A percentile compares a stretch with the other conserved stretches of the same genome.
These are phyloP conservation scores for Trogon surrucura DNA, from an alignment of 2,113 vertebrate genomes.

Conservation along the genomic window DNA sequence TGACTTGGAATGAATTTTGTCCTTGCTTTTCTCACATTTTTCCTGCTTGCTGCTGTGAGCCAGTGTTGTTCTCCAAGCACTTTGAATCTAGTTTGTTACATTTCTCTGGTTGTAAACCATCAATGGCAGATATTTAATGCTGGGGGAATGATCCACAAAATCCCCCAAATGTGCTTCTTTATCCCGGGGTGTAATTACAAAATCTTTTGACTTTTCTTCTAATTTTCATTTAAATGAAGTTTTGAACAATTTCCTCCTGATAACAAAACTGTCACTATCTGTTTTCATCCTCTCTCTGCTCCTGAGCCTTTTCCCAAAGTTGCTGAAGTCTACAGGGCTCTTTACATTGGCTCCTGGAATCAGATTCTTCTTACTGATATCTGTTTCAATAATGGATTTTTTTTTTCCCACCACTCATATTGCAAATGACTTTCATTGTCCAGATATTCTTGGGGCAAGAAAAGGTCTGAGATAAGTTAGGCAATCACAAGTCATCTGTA, in stretches of 20 bases:
- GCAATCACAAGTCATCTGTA: neutral
- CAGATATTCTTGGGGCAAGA: neutral
- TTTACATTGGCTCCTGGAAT: neutral
- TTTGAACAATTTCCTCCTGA: neutral
- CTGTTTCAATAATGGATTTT: neutral
- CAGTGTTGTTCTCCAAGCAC: neutral
- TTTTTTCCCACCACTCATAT: rapidly evolving
- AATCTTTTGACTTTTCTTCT: neutral
- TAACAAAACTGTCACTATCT: neutral
- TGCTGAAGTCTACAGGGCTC: neutral
- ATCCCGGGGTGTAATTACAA: neutral
- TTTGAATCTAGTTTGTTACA: neutral
- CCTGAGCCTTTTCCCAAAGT: neutral
- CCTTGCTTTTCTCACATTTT: neutral
- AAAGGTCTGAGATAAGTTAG: neutral
- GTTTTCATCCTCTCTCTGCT: neutral
- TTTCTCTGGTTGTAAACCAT: neutral
- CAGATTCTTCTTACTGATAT: neutral
- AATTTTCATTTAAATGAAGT: neutral
- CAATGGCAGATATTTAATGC: neutral
- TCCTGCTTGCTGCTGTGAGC: neutral
- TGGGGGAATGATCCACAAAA: neutral
- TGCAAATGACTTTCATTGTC: neutral
- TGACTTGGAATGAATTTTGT: neutral
- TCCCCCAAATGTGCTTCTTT: neutral